phyloP scores from a whole-genome alignment of 2,888 invertebrate species.

The Agriopis aurantiaria region DNA sequence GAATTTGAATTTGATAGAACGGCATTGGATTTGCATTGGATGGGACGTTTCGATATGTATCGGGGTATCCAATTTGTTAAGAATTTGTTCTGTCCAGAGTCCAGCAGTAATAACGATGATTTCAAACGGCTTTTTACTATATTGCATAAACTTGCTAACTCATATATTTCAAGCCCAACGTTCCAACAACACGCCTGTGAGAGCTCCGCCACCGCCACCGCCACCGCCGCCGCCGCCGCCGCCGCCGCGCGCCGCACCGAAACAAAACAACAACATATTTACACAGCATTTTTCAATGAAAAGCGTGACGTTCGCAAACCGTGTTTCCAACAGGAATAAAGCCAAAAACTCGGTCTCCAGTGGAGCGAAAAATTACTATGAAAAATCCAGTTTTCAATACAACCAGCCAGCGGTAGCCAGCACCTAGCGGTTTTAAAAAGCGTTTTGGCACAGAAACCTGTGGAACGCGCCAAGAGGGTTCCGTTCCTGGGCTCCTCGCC shows the following conservation, averaged over 20 bases:
- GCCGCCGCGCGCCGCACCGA: not conserved
- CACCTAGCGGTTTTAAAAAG: conserved; percentile 25
- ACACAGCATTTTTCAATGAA: conserved; percentile 10
- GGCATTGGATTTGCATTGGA: too few species aligned
- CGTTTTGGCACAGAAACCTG: conserved; percentile 34
- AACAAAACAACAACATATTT: not conserved
- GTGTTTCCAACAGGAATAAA: conserved; percentile 1
- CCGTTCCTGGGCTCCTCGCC: conserved; percentile 19
- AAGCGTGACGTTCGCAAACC: not conserved
- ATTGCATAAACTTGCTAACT: too few species aligned
- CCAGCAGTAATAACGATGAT: too few species aligned
- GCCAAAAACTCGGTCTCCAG: conserved; percentile 8
- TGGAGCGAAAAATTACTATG: conserved; percentile 10
- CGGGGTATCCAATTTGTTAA: too few species aligned
- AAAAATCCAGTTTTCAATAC: conserved; percentile 32
- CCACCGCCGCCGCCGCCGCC: not conserved
- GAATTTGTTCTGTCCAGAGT: too few species aligned
- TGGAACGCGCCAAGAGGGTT: conserved; percentile 19
- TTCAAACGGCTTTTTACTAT: too few species aligned
- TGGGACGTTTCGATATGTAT: too few species aligned
- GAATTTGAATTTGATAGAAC: too few species aligned
- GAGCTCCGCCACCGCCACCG: too few species aligned
- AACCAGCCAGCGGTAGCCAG: not conserved
- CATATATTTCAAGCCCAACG: too few species aligned
- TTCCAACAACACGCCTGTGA: too few species aligned